Evolutionary conservation across 2,888 invertebrate species (phyloP).

Genomic region (Dynastes maya): DNA sequence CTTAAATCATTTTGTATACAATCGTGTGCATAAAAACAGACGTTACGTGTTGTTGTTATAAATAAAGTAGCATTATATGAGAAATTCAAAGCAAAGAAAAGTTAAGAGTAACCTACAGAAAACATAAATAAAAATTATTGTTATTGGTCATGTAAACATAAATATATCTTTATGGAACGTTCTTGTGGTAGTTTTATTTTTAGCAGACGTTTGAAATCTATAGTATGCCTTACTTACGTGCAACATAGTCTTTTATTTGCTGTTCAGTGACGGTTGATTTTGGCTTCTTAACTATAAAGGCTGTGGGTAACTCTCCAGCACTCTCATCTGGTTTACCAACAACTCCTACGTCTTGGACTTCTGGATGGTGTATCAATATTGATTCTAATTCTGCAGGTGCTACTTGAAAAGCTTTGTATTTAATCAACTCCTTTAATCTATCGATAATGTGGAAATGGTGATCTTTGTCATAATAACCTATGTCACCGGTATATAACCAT

Average conservation of each 20-base stretch:
- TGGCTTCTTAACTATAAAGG: conserved; percentile 81
- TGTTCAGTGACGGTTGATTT: conserved; percentile 71
- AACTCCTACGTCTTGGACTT: too few relatives aligned
- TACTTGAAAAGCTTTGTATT: conserved; percentile 90
- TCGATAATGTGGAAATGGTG: conserved; percentile 88
- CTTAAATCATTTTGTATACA: too few relatives aligned
- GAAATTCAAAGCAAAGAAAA: too few relatives aligned
- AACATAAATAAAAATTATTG: too few relatives aligned
- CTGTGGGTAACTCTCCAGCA: conserved; percentile 84
- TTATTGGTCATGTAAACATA: too few relatives aligned
- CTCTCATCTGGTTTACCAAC: conserved; percentile 73
- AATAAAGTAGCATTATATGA: too few relatives aligned
- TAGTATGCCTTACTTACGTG: conserved; percentile 60
- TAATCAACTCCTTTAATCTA: conserved; percentile 90
- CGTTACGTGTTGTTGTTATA: too few relatives aligned
- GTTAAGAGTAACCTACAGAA: too few relatives aligned
- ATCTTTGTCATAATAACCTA: conserved; percentile 86
- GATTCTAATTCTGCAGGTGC: conserved; percentile 91
- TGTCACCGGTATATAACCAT: conserved; percentile 85
- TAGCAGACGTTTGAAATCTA: too few relatives aligned
- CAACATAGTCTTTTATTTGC: conserved; percentile 69
- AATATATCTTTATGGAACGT: too few relatives aligned
- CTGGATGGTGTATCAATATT: conserved; percentile 79
- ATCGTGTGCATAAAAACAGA: too few relatives aligned
- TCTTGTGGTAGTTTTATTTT: too few relatives aligned